Conservation (phyloP, 2,888 invertebrate species). For the Glaucopsyche alexis region DNA sequence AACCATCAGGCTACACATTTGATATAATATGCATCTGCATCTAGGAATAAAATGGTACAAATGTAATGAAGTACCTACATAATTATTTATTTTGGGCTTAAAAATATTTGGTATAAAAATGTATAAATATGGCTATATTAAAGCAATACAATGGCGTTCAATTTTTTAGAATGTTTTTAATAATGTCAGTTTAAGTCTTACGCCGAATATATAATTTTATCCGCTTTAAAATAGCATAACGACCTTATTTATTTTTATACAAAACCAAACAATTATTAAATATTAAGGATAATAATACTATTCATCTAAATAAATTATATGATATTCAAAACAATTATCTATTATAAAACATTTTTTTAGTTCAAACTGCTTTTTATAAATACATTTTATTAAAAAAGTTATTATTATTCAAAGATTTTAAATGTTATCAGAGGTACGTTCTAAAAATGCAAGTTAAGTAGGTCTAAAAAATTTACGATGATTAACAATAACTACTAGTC, state of each 20-base stretch:
- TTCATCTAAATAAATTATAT: constrained; percentile 26
- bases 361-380: constrained; percentile 5
- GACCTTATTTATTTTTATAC: background rate
- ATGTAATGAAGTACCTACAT: background rate
- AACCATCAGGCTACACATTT: background rate
- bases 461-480: constrained; percentile 25
- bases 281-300: background rate
- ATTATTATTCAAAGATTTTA: constrained; percentile 24
- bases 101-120: constrained; percentile 28
- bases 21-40: constrained; percentile 1
- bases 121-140: constrained; percentile 20
- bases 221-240: constrained; percentile 11
- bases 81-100: constrained; percentile 19
- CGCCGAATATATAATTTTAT: constrained; percentile 18
- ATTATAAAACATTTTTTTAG: constrained; percentile 15
- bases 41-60: background rate
- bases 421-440: constrained; percentile 27
- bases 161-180: background rate
- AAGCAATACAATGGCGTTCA: constrained; percentile 17
- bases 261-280: constrained; percentile 22
- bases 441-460: constrained; percentile 28
- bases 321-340: constrained; percentile 27
- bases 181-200: background rate
- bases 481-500: constrained; percentile 28
- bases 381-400: constrained; percentile 27